Base-by-base conservation (phyloP, 2,888 invertebrate species). In the Morpho helenor region DNA sequence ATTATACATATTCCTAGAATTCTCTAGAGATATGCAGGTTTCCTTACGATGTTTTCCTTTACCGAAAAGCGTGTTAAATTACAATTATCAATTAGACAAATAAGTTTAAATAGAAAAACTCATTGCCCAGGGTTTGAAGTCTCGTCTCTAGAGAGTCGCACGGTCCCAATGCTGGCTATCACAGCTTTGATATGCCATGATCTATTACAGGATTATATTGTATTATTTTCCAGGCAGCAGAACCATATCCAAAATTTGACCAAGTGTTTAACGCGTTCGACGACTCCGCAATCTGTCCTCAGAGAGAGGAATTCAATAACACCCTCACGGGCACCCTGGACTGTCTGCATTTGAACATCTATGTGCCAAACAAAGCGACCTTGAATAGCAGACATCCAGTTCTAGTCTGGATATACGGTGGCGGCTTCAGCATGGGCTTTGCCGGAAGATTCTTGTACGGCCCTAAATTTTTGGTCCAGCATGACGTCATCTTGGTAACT, bases 271-370 rank as follows among this genome's bases (percentile, higher is more conserved):
- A 72, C 44, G 78, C 78, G 9, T 61, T 65, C 48, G 70, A 76
- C 44, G 77, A 79, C 50, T 68, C 72, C 5, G 66, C 69, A 2
- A 64, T 68, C 54, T 77, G 76, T 52, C 74, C 76, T 5, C 78
- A 78, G 68, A 23, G 56, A 5, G 69, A 72, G 10, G 70, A 71
- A 31, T 68, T 68, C 8, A 68, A 67, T 40, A 49, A 64, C 6
- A 66, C 66, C 1, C 53, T 69, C 22, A 60, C 67, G 0, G 75
- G 75, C 7, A 50, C 65, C 5, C 55, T 76, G 0, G 73, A 75
- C 47, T 75, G 76, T 41, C 66, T 79, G 1, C 70, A 69, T 31
- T 49, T 78, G 2, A 74, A 75, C 49, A 52, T 78, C 7, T 68
- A 67, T 57, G 68, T 68, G 2, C 71, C 71, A 4, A 62, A 62